Evolutionary conservation across 2,888 invertebrate genomes (phyloP).

Genomic region (Callinectes sapidus): DNA sequence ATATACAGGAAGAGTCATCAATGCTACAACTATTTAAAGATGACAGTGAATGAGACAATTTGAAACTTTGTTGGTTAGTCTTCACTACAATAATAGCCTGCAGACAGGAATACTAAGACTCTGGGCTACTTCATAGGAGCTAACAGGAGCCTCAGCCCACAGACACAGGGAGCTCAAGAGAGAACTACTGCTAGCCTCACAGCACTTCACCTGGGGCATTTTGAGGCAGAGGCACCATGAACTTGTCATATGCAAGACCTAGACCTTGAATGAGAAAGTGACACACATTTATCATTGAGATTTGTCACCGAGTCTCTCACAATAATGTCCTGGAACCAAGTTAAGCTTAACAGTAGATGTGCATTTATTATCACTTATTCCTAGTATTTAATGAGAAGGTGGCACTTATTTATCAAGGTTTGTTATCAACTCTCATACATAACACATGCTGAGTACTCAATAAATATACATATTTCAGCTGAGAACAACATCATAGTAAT

Average conservation of each 20-base stretch:
- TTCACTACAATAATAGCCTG: background rate
- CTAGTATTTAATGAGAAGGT: background rate
- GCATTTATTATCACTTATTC: background rate
- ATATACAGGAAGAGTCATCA: conserved; percentile 8
- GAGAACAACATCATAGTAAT: background rate
- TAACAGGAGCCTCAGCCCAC: conserved; percentile 18
- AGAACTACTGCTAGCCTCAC: conserved; percentile 17
- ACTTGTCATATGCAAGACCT: conserved; percentile 64
- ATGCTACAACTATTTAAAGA: background rate
- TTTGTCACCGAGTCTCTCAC: background rate
- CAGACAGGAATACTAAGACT: background rate
- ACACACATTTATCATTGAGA: background rate
- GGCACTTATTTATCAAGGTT: too few relatives aligned
- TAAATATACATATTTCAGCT: background rate
- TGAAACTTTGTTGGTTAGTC: conserved; percentile 3
- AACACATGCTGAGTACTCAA: too few relatives aligned
- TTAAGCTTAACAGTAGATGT: background rate
- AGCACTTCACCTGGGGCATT: conserved; percentile 48
- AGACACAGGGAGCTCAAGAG: conserved; percentile 20
- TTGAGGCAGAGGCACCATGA: conserved; percentile 41
- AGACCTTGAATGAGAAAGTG: conserved; percentile 57
- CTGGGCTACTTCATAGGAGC: background rate
- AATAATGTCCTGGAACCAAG: conserved; percentile 5
- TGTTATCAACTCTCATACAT: too few relatives aligned
- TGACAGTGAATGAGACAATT: background rate